phyloP scores from a whole-genome alignment of 2,113 vertebrate species.

The Gallinago paraguaiae region DNA sequence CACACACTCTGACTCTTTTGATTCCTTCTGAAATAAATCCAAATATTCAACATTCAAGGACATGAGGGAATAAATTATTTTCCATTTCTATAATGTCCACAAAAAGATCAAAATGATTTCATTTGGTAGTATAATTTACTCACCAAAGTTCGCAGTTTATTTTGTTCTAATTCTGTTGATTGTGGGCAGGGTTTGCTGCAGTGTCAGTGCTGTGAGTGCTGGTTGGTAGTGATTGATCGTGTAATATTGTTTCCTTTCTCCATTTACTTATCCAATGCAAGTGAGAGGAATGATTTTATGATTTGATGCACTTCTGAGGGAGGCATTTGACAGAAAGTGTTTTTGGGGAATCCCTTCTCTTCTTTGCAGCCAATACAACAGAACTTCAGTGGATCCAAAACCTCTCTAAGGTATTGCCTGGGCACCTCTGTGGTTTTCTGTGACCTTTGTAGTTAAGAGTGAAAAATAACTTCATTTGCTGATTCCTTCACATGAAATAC shows the following conservation, averaged over 20 bases:
- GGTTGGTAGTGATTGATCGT: not conserved
- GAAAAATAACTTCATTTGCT: not conserved
- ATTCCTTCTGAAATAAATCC: slow-evolving; percentile 46
- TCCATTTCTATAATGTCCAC: slow-evolving; percentile 20
- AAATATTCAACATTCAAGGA: slow-evolving; percentile 41
- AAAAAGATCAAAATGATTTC: slow-evolving; percentile 39
- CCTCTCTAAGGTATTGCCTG: not conserved
- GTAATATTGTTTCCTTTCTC: not conserved
- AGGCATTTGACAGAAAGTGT: not conserved
- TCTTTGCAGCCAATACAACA: not conserved
- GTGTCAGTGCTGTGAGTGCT: not conserved
- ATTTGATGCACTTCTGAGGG: not conserved
- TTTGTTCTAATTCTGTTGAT: not conserved
- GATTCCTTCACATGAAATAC: not conserved
- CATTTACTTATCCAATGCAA: not conserved
- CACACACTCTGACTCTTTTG: not conserved
- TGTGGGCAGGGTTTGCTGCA: not conserved
- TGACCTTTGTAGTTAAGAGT: not conserved
- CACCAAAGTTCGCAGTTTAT: not conserved
- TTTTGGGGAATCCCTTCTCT: not conserved
- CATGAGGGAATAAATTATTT: slow-evolving; percentile 14
- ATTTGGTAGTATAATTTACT: slow-evolving; percentile 49
- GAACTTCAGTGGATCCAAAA: not conserved
- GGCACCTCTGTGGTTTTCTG: not conserved
- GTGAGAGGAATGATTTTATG: not conserved